Base-by-base conservation (phyloP, 2,888 invertebrate species). In the Operophtera brumata region DNA sequence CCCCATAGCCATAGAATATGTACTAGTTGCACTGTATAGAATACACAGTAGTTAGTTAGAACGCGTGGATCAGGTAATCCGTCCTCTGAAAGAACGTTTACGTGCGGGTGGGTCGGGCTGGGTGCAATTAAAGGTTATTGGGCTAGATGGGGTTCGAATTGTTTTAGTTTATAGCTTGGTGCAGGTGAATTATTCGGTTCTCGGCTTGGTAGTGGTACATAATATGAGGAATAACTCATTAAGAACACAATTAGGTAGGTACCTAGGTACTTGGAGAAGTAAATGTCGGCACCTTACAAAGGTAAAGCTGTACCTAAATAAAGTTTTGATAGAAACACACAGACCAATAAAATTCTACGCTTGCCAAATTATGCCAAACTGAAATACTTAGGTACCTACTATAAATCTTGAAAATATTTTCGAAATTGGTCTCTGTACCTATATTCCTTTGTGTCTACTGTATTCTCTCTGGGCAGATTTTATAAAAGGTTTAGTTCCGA, bases 101-200 rank as follows among this genome's bases (percentile, higher is more conserved):
- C 42, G 42, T 44, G 52, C 32, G 44, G 47, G 47, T 41, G 56
- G 56, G 36, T 43, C 30, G 56, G 56, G 36, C 41, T 30, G 49
- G 57, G 52, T 60, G 60, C 60, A 64, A 64, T 64, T 64, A 64
- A 55, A 53, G 47, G 57, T 58, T 58, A 59, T 64, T 57, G 52
- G 59, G 51, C 53, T 45, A 42, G 40, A 48, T 26, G 48, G 48
- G 49, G 60, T 54, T 46, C 51, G 42, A 50, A 53, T 45, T 51
- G 48, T 58, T 58, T 52, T 46, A 49, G 52, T 57, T 57, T 57
- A 57, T 52, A 5, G 52, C 52, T 42, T 36, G 40, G 47, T 53
- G 53, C 47, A 44, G 39, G 43, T 47, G 42, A 43, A 54, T 54
- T 47, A 54, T 47, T 44, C 32, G 30, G 41, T 28, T 13, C 35